These are phyloP conservation scores for Serrognathus titanus DNA, from an alignment of 2,888 invertebrate genomes.

Conservation along the genomic window DNA sequence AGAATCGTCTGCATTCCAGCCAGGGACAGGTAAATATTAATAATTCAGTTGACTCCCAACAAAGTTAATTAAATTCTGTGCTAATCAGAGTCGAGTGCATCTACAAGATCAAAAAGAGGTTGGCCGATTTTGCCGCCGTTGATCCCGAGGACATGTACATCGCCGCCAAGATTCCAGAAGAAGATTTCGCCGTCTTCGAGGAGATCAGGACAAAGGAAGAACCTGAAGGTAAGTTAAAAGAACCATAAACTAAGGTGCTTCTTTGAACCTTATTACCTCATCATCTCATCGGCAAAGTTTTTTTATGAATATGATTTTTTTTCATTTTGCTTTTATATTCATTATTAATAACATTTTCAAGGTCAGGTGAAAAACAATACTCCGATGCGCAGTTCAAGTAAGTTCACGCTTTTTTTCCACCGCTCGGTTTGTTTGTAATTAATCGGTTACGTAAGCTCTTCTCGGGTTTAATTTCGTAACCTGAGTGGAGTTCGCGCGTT, in stretches of 20 bases:
- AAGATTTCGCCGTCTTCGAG: slow-evolving; percentile 72
- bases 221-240: slow-evolving; percentile 63
- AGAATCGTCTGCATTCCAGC: slow-evolving; percentile 64
- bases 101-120: slow-evolving; percentile 67
- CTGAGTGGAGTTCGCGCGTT: too few species aligned
- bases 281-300: too few species aligned
- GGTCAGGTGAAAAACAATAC: too few species aligned
- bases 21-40: slow-evolving; percentile 61
- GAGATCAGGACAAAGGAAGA: slow-evolving; percentile 76
- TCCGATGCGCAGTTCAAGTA: too few species aligned
- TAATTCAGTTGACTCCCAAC: background rate
- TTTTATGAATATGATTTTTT: too few species aligned
- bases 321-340: too few species aligned
- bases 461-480: too few species aligned
- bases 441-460: too few species aligned
- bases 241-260: background rate
- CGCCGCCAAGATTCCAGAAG: slow-evolving; percentile 66
- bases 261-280: background rate
- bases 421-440: too few species aligned
- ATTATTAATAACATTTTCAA: too few species aligned
- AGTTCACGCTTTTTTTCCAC: too few species aligned
- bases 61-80: background rate
- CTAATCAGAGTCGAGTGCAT: slow-evolving; percentile 67
- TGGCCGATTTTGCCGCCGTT: slow-evolving; percentile 77
- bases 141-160: slow-evolving; percentile 89